A percentile compares a stretch with the other conserved stretches of the same genome.
phyloP scores from a whole-genome alignment of 2,888 invertebrate species.

The Mesochorus sp. region DNA sequence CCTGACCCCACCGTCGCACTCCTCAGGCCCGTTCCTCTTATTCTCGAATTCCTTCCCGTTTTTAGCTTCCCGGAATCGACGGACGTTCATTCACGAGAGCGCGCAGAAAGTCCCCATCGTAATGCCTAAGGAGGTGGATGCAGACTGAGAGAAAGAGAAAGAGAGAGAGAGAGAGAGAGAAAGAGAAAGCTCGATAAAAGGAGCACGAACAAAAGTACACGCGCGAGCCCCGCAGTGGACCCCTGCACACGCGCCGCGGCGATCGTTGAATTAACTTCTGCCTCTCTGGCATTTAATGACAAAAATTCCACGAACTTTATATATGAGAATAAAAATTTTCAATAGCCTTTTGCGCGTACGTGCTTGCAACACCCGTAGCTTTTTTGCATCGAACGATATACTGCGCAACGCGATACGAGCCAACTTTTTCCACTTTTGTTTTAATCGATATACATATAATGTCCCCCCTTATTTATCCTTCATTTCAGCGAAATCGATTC shows the following conservation, averaged over 20 bases:
- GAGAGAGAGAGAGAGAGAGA: not conserved
- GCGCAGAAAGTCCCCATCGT: conserved; percentile 43
- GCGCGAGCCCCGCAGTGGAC: conserved; percentile 51
- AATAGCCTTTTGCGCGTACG: conserved; percentile 55
- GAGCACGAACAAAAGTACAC: conserved; percentile 54
- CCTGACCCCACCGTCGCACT: conserved; percentile 16
- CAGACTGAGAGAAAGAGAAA: not conserved
- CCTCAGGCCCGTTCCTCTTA: conserved; percentile 59
- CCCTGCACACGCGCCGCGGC: conserved; percentile 54
- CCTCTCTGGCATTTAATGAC: conserved; percentile 74
- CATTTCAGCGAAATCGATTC: not conserved
- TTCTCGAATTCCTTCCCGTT: conserved; percentile 75
- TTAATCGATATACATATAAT: not conserved
- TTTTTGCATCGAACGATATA: conserved; percentile 54
- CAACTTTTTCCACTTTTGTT: not conserved
- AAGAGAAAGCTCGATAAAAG: conserved; percentile 18
- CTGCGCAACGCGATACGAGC: conserved; percentile 50
- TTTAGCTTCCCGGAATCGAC: conserved; percentile 77
- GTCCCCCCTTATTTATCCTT: not conserved
- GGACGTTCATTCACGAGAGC: conserved; percentile 68
- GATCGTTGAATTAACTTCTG: conserved; percentile 53
- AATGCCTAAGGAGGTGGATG: not conserved
- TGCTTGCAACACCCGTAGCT: conserved; percentile 59
- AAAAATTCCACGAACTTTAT: conserved; percentile 65
- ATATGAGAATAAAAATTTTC: conserved; percentile 56